A percentile compares a stretch with the other conserved stretches of the same genome.
Evolutionary conservation across 2,113 vertebrate species (phyloP).

Genomic region (Scomber colias): DNA sequence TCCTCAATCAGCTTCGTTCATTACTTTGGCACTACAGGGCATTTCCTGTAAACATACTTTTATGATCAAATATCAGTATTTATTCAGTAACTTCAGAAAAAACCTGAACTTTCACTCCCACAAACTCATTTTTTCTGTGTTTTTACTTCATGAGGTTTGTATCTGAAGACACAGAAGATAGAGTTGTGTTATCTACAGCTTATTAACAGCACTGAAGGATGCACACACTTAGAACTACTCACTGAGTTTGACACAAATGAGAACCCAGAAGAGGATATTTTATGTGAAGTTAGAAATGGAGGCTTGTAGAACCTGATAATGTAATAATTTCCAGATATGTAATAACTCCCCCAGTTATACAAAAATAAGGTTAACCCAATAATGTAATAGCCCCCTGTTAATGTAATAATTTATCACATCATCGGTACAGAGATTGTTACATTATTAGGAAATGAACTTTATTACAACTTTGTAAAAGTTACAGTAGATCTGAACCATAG

Average conservation of each 20-base stretch:
- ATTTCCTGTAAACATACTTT: conserved; percentile 13
- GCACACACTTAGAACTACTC: conserved; percentile 11
- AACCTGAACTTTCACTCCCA: conserved; percentile 12
- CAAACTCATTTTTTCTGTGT: conserved; percentile 17
- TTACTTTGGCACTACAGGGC: conserved; percentile 7
- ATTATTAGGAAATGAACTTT: too few relatives aligned
- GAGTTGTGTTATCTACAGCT: conserved; percentile 47
- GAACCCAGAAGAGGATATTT: conserved; percentile 14
- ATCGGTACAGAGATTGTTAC: too few relatives aligned
- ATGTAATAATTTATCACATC: too few relatives aligned
- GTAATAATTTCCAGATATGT: too few relatives aligned
- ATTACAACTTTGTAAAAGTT: background rate
- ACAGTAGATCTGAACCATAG: fast-evolving
- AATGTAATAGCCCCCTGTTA: too few relatives aligned
- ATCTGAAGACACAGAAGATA: conserved; percentile 28
- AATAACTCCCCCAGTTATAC: too few relatives aligned
- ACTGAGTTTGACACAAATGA: conserved; percentile 1
- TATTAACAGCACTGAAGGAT: conserved; percentile 43
- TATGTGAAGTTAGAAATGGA: conserved; percentile 8
- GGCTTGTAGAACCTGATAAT: too few relatives aligned
- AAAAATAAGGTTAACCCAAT: too few relatives aligned
- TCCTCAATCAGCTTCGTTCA: conserved; percentile 8
- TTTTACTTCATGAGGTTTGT: conserved; percentile 42
- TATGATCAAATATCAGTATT: conserved; percentile 8
- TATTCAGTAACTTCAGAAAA: conserved; percentile 10